Percentiles rank a stretch among this genome's conserved stretches.
Conservation (phyloP, 2,797 vertebrate species). For the Manis javanica region DNA sequence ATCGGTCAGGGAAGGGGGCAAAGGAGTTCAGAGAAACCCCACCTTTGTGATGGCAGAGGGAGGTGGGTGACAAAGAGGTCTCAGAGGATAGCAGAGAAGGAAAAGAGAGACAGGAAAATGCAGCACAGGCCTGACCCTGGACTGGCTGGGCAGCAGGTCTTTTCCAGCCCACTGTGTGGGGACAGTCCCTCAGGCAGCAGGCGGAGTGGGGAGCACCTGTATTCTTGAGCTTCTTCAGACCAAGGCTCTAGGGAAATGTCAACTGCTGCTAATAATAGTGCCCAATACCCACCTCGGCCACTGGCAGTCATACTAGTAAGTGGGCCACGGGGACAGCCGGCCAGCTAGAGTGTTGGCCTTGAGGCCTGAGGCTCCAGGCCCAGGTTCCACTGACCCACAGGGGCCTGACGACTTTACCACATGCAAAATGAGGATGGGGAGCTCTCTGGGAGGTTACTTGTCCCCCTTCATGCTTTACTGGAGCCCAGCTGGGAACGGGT, state of each 20-base stretch:
- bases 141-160: not conserved
- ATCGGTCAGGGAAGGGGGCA: not conserved
- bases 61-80: not conserved
- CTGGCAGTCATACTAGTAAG: not conserved
- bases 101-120: not conserved
- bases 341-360: not conserved
- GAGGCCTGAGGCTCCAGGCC: not conserved
- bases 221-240: conserved; percentile 44
- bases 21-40: not conserved
- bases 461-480: not conserved
- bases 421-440: not conserved
- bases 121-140: too few species aligned
- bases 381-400: accelerated
- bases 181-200: not conserved
- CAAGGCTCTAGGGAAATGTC: conserved; percentile 55
- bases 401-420: not conserved
- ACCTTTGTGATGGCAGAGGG: not conserved
- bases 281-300: not conserved
- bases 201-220: not conserved
- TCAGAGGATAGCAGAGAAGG: not conserved
- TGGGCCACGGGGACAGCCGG: not conserved
- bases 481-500: not conserved
- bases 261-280: conserved; percentile 62
- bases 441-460: accelerated
- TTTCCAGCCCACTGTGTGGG: not conserved